Percentiles rank a stretch among this genome's conserved stretches.
Evolutionary conservation across 2,888 invertebrate species (phyloP).

Genomic region (Priocnemis perturbator): DNA sequence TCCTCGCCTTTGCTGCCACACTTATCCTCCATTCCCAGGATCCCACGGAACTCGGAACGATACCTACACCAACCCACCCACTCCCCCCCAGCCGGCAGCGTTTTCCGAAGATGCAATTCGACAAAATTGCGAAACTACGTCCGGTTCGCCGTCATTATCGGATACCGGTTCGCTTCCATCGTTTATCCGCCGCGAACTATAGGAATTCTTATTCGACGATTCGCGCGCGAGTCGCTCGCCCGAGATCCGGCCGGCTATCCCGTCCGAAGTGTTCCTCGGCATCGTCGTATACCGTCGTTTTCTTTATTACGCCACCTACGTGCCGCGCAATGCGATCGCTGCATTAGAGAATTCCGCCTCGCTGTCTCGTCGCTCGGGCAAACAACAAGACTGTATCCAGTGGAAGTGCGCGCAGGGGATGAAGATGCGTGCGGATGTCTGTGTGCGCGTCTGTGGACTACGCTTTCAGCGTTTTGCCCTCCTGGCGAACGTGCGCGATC

Average conservation of each 20-base stretch:
- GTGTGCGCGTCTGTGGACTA: no score
- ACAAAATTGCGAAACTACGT: slow-evolving; percentile 33
- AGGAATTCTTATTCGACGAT: slow-evolving; percentile 9
- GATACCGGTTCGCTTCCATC: slow-evolving; percentile 39
- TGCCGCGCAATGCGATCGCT: slow-evolving; percentile 63
- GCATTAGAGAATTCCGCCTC: slow-evolving; percentile 46
- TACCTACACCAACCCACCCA: no score
- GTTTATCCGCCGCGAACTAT: background rate
- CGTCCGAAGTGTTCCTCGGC: background rate
- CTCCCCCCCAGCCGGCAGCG: no score
- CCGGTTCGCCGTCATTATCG: slow-evolving; percentile 43
- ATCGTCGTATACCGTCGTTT: slow-evolving; percentile 44
- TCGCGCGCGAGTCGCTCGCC: background rate
- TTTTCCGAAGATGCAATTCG: background rate
- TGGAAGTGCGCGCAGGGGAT: background rate
- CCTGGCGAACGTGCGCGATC: no score
- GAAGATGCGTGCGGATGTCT: no score
- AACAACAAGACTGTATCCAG: background rate
- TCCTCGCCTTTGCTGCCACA: no score
- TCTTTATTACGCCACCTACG: slow-evolving; percentile 62
- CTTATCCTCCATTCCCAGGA: no score
- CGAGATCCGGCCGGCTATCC: background rate
- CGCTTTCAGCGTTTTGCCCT: no score
- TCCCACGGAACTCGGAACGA: no score
- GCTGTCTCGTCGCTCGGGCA: background rate